Conservation (phyloP, 2,113 vertebrate species). For the Crocuta crocuta region DNA sequence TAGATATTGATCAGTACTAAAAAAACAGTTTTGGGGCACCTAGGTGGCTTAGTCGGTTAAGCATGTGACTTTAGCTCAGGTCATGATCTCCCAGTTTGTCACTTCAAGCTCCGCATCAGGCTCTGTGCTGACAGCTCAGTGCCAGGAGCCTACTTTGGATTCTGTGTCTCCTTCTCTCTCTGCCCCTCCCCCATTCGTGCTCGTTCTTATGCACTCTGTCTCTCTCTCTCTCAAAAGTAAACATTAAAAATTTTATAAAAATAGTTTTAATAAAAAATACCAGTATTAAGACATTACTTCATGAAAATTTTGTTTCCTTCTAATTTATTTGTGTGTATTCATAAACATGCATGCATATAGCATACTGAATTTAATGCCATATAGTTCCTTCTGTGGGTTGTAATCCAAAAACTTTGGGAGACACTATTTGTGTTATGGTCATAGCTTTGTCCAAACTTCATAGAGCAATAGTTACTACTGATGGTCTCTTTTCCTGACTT, state of each 20-base stretch:
- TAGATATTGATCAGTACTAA: not conserved
- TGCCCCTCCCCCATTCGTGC: too few species aligned
- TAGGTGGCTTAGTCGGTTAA: too few species aligned
- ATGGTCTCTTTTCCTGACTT: not conserved
- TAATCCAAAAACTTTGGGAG: not conserved
- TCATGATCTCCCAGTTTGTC: too few species aligned
- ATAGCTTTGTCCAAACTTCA: not conserved
- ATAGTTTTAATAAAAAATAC: not conserved
- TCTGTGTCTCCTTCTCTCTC: too few species aligned
- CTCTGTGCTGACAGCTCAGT: too few species aligned
- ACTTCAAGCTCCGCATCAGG: too few species aligned
- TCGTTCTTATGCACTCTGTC: too few species aligned
- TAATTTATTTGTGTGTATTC: not conserved
- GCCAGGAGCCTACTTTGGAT: too few species aligned
- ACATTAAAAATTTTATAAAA: too few species aligned
- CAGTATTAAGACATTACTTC: not conserved
- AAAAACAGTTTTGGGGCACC: not conserved
- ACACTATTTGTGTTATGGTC: not conserved
- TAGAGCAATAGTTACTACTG: not conserved
- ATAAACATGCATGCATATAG: not conserved
- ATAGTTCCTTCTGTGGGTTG: not conserved
- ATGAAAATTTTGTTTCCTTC: not conserved
- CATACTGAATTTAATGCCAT: not conserved
- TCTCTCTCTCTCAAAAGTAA: too few species aligned
- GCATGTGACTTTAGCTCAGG: too few species aligned